These are phyloP conservation scores for Raja brachyura DNA, from an alignment of 2,113 vertebrate genomes.

Conservation along the genomic window DNA sequence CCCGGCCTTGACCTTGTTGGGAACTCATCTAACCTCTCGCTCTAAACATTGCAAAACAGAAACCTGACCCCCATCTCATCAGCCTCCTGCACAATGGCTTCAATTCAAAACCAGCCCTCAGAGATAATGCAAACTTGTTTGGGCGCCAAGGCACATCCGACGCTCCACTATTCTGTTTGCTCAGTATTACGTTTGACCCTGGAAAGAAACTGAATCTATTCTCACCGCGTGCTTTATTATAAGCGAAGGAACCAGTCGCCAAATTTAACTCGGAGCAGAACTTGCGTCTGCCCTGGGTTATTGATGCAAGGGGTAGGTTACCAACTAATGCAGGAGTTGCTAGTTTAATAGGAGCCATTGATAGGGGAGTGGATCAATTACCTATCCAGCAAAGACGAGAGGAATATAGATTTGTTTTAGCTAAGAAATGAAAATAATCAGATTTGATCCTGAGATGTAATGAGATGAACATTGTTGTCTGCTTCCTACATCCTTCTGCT, in stretches of 20 bases:
- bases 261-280: background rate
- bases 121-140: background rate
- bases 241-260: background rate
- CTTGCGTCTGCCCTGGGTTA: background rate
- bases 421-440: background rate
- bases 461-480: background rate
- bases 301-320: background rate
- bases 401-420: constrained; percentile 19
- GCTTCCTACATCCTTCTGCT: background rate
- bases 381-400: background rate
- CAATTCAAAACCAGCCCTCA: background rate
- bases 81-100: background rate
- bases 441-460: background rate
- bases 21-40: background rate
- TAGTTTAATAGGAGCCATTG: background rate
- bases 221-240: background rate
- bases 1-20: too few relatives aligned
- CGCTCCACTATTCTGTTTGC: background rate
- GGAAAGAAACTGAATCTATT: background rate
- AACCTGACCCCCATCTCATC: background rate
- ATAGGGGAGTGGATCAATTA: background rate
- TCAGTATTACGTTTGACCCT: background rate
- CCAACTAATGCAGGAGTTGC: background rate
- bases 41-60: background rate
- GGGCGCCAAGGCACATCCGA: background rate